Evolutionary conservation across 2,113 vertebrate species (phyloP).

Genomic region (Abramis brama): DNA sequence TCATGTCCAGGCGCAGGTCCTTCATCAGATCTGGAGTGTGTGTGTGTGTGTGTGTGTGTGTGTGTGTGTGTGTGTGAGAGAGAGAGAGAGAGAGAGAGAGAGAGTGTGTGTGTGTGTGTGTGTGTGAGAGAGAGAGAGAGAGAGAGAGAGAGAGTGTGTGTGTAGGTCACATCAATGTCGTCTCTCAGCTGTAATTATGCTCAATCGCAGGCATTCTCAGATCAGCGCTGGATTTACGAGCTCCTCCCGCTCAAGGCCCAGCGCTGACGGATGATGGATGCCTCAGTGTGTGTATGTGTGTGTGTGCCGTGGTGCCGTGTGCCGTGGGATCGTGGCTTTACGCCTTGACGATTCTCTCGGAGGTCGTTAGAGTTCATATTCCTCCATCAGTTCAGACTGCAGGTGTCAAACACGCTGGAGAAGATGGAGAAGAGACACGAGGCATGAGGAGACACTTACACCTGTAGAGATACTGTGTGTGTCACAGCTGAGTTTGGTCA

Average conservation of each 20-base stretch:
- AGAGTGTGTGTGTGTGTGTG: background rate
- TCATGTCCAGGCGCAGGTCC: too few species aligned
- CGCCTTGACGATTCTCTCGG: conserved; percentile 18
- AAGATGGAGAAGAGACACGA: background rate
- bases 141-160: too few species aligned
- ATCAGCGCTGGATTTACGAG: conserved; percentile 20
- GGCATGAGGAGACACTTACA: background rate
- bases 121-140: too few species aligned
- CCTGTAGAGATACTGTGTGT: background rate
- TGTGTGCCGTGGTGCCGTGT: too few species aligned
- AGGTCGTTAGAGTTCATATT: conserved; percentile 30
- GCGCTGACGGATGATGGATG: conserved; percentile 14
- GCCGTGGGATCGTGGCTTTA: background rate
- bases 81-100: too few species aligned
- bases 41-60: background rate
- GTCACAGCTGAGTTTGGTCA: too few species aligned
- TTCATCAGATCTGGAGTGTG: too few species aligned
- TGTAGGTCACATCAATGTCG: background rate
- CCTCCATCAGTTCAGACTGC: conserved; percentile 16
- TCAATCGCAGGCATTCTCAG: background rate
- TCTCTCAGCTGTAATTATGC: conserved; percentile 47
- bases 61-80: background rate
- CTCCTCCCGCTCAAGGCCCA: conserved; percentile 30
- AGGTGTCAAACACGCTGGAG: background rate
- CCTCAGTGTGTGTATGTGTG: too few species aligned